Percentiles rank a stretch among this genome's conserved stretches.
These are phyloP conservation scores for Arge pagana DNA, from an alignment of 2,888 invertebrate species.

Conservation along the genomic window DNA sequence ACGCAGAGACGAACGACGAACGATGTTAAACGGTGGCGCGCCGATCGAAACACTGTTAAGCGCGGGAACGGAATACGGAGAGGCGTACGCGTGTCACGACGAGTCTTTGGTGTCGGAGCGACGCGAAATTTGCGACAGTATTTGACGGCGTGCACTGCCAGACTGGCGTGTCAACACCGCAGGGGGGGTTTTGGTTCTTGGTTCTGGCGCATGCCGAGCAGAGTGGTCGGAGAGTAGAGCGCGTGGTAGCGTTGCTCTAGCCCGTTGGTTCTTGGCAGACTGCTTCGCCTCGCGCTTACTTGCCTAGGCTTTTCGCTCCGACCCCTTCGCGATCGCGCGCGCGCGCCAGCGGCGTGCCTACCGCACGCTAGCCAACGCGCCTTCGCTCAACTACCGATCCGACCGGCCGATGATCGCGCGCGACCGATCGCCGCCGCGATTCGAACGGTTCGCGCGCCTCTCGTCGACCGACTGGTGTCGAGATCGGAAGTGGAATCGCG, in stretches of 20 bases:
- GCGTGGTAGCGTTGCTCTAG: conserved; percentile 26
- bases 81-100: conserved; percentile 13
- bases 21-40: background rate
- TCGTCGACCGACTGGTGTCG: too few species aligned
- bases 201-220: conserved; percentile 18
- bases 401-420: conserved; percentile 30
- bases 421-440: conserved; percentile 20
- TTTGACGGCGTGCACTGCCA: conserved; percentile 49
- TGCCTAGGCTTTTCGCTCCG: conserved; percentile 15
- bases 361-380: conserved; percentile 22
- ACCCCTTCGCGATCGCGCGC: too few species aligned
- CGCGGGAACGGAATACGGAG: background rate
- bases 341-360: conserved; percentile 20
- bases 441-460: too few species aligned
- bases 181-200: too few species aligned
- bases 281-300: conserved; percentile 12
- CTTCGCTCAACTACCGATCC: conserved; percentile 24
- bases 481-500: too few species aligned
- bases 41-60: background rate
- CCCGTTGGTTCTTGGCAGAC: conserved; percentile 17
- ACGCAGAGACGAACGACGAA: background rate
- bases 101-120: conserved; percentile 12
- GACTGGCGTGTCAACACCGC: conserved; percentile 41
- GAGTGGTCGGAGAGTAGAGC: conserved; percentile 4
- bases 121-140: conserved; percentile 36